Base-by-base conservation (phyloP, 1,140 invertebrate genomes). In the Drosophila rhopaloa region DNA sequence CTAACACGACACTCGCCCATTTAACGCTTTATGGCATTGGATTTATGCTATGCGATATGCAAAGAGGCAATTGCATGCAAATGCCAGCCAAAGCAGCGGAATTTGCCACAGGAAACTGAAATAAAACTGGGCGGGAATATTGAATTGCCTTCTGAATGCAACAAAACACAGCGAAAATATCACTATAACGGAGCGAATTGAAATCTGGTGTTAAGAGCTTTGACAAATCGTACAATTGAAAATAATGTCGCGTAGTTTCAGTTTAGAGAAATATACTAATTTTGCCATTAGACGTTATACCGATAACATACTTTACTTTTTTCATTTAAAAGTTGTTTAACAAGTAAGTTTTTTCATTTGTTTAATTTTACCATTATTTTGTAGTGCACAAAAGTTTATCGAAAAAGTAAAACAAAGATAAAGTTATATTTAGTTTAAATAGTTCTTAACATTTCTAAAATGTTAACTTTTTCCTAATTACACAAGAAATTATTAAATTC, bases 101-200 rank as follows among this genome's bases (percentile, higher is more conserved):
- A 86, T 85, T 81, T 75, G 74, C 74, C 74, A 56, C 82, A 70
- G 79, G 83, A 82, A 65, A 82, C 50, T 68, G 37, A 61, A 79
- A 79, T 68, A 82, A 65, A 76, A 62, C 55, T 38, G 29, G 50
- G 40, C 53, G 37, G 67, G 53, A 51, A 60, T 56, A 60, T 68
- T 68, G 55, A 46, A 65, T 65, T 61, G 61, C 16, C 40, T 10
- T 11, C 32, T 16, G 2, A 40, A 7, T 7, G 24, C 0, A n/a
- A 13, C 14, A 50, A 1, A 50, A 50, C 8, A 32, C n/a, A 4
- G 47, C 7, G 4, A 32, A 32, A 50, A 32, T 16, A 32, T 9
- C 13, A 13, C 19, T 3, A 5, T 5, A 46, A 24, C 2, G 6
- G 9, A 9, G 16, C 2, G 19, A 11, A 47, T 24, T 24, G 19